Evolutionary conservation across 2,113 vertebrate species (phyloP).

Genomic region (Coturnix japonica): DNA sequence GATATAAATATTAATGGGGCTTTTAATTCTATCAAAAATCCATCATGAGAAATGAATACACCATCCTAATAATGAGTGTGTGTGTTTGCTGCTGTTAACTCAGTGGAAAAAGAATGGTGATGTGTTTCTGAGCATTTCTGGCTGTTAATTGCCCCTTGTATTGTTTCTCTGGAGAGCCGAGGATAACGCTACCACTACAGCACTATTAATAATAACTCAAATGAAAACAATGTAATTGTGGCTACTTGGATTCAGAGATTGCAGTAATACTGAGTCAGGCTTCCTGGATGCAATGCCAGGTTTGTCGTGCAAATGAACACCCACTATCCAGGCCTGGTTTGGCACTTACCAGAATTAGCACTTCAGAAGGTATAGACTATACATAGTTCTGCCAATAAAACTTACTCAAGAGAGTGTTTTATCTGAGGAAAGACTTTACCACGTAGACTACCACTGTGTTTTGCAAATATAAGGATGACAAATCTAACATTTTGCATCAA

Average conservation of each 20-base stretch:
- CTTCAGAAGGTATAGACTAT: background rate
- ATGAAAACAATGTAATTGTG: background rate
- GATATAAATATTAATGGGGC: constrained; percentile 63
- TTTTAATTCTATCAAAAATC: constrained; percentile 52
- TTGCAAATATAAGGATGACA: background rate
- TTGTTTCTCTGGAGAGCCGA: background rate
- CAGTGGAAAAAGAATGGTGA: background rate
- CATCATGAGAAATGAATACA: constrained; percentile 14
- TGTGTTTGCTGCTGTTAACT: background rate
- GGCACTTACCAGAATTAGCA: background rate
- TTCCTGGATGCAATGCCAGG: background rate
- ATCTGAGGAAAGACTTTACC: background rate
- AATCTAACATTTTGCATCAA: background rate
- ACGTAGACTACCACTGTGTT: background rate
- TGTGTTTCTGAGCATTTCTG: background rate
- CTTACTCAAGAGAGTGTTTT: background rate
- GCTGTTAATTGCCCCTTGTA: background rate
- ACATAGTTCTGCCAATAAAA: background rate
- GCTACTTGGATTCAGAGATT: background rate
- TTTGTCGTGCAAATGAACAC: background rate
- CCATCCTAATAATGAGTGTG: background rate
- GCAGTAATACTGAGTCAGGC: background rate
- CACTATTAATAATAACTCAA: background rate
- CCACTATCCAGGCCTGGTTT: background rate
- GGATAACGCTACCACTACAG: background rate